Percentiles rank a stretch among this genome's conserved stretches.
Conservation (phyloP, 2,113 vertebrate species). For the Cercopithecus mona region DNA sequence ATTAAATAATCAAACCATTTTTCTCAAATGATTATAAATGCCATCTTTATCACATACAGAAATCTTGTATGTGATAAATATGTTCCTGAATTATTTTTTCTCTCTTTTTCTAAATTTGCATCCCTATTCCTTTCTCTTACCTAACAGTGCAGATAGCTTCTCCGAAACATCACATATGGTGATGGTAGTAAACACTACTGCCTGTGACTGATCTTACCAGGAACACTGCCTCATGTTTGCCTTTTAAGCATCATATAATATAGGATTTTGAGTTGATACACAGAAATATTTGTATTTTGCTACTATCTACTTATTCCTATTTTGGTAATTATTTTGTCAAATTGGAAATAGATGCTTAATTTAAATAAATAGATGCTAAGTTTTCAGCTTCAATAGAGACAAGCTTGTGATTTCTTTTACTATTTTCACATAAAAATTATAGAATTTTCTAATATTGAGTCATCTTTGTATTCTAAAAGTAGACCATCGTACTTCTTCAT, state of each 20-base stretch:
- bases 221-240: fast-evolving
- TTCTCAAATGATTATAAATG: neutral
- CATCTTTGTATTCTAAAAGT: neutral
- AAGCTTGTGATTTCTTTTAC: neutral
- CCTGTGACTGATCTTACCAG: fast-evolving
- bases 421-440: neutral
- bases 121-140: neutral
- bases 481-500: neutral
- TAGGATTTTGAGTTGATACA: neutral
- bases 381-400: neutral
- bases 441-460: neutral
- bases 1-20: neutral
- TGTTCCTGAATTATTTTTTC: neutral
- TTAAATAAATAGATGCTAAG: too few species aligned
- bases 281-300: neutral
- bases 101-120: neutral
- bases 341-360: neutral
- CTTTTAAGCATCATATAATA: neutral
- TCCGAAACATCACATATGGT: neutral
- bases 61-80: too few species aligned
- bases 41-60: neutral
- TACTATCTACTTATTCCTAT: neutral
- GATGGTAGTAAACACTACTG: fast-evolving
- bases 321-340: neutral
- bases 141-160: neutral